These are phyloP conservation scores for Orthosia gothica DNA, from an alignment of 2,888 invertebrate genomes.

Conservation along the genomic window DNA sequence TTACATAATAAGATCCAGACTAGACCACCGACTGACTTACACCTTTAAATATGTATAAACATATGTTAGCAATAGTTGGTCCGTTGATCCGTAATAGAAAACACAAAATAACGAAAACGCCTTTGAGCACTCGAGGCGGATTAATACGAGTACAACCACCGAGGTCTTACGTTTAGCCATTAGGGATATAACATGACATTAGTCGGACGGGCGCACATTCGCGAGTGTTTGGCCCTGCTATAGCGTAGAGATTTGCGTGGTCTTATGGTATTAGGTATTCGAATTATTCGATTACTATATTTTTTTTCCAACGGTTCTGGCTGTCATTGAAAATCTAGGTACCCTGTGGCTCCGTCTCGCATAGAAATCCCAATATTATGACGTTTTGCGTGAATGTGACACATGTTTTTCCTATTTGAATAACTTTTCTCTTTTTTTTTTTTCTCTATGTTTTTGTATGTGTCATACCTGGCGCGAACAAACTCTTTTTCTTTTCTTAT, in stretches of 20 bases:
- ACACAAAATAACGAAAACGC: slow-evolving; percentile 1
- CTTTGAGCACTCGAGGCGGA: slow-evolving; percentile 55
- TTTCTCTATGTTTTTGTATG: not conserved
- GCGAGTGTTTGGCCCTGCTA: slow-evolving; percentile 8
- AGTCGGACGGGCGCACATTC: slow-evolving; percentile 17
- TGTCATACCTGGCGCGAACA: not conserved
- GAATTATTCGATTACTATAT: not conserved
- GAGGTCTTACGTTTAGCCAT: slow-evolving; percentile 47
- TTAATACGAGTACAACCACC: slow-evolving; percentile 58
- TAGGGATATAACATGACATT: slow-evolving; percentile 41
- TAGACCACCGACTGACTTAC: not conserved
- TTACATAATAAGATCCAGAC: too few species aligned
- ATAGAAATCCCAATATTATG: too few species aligned
- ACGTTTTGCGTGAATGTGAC: not conserved
- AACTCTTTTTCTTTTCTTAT: not conserved
- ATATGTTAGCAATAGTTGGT: slow-evolving; percentile 23
- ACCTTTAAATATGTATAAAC: slow-evolving; percentile 11
- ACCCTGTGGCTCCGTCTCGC: not conserved
- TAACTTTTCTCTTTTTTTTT: not conserved
- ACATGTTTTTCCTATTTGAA: not conserved
- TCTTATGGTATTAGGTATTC: not conserved
- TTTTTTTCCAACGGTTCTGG: not conserved
- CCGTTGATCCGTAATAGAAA: slow-evolving; percentile 45
- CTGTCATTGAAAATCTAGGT: not conserved
- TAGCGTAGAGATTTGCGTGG: slow-evolving; percentile 3